These are phyloP conservation scores for Lomographa bimaculata DNA, from an alignment of 2,888 invertebrate species.

Conservation along the genomic window DNA sequence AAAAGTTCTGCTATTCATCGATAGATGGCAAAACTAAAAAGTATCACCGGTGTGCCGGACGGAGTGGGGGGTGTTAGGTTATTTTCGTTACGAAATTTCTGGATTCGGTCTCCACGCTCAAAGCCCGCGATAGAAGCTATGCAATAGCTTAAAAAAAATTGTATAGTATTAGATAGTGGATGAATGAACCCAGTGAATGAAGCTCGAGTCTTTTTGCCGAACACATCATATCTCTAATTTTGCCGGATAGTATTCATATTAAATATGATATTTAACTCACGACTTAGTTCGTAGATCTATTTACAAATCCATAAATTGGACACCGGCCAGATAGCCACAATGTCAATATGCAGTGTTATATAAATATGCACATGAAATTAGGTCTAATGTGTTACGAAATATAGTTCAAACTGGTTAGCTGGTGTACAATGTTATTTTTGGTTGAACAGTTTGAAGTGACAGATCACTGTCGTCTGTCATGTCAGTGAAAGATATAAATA, in stretches of 20 bases:
- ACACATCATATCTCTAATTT: conserved; percentile 2
- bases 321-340: conserved; percentile 9
- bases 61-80: no score
- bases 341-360: conserved; percentile 16
- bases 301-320: conserved; percentile 20
- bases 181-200: no score
- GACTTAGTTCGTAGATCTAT: conserved; percentile 14
- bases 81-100: no score
- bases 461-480: conserved; percentile 2
- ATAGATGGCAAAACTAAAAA: no score
- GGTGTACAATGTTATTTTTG: not conserved
- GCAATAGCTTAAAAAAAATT: no score
- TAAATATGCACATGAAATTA: not conserved
- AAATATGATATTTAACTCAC: conserved; percentile 12
- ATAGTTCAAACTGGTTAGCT: not conserved
- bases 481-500: not conserved
- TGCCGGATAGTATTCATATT: no score
- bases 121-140: no score
- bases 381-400: not conserved
- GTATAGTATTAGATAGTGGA: not conserved
- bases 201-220: no score
- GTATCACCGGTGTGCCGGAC: no score
- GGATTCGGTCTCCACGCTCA: no score
- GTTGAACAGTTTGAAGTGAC: not conserved
- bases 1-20: no score